A percentile compares a stretch with the other conserved stretches of the same genome.
Evolutionary conservation across 2,888 invertebrate genomes (phyloP).

Genomic region (Tetheella fluctuosa): DNA sequence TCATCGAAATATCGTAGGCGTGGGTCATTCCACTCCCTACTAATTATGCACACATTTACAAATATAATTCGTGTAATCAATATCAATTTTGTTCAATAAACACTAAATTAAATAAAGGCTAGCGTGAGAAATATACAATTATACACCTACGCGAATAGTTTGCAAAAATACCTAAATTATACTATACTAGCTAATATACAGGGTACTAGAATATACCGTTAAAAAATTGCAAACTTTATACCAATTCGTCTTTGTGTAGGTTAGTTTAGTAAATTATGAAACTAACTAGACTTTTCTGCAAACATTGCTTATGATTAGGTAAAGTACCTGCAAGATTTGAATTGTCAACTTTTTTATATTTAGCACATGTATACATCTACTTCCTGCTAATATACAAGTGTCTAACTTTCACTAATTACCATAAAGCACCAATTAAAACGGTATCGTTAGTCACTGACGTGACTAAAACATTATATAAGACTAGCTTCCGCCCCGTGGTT

Average conservation of each 20-base stretch:
- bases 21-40: constrained; percentile 8
- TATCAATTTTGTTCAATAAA: constrained; percentile 27
- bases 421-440: constrained; percentile 48
- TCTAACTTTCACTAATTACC: constrained; percentile 58
- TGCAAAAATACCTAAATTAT: constrained; percentile 28
- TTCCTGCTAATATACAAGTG: no score
- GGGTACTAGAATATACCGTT: background rate
- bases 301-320: no score
- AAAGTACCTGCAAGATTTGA: no score
- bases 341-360: no score
- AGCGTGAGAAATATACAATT: constrained; percentile 20
- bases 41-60: constrained; percentile 19
- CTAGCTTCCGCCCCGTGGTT: no score
- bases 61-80: constrained; percentile 34
- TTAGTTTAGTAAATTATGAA: no score
- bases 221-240: no score
- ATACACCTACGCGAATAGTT: constrained; percentile 39
- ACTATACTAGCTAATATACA: background rate
- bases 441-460: constrained; percentile 44
- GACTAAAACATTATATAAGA: constrained; percentile 46
- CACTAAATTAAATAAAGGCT: constrained; percentile 10
- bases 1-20: background rate
- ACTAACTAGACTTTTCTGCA: no score
- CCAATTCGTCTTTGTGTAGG: background rate
- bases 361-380: no score